Base-by-base conservation (phyloP, 2,888 invertebrate genomes). In the Tipula vernalis region DNA sequence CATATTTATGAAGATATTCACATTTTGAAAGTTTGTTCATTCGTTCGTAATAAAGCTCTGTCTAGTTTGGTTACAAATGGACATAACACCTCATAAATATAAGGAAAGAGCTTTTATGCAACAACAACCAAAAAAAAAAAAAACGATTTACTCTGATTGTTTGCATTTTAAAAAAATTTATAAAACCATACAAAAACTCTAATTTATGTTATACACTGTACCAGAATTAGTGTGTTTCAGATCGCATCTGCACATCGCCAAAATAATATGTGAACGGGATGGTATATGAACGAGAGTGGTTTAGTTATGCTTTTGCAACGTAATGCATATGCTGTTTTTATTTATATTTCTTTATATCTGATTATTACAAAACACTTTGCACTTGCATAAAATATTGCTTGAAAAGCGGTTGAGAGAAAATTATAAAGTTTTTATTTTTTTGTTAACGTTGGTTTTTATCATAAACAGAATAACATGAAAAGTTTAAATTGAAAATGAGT, bases 321-420 rank as follows among this genome's bases (percentile, higher is more conserved):
- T 47, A 47, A 13, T 47, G 4, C 51, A 57, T 57, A 57, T 57
- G 51, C 51, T 47, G 47, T n/a, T 57, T 57, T 15, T 57, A 57
- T 57, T n/a, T 57, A 57, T 47, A 47, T 47, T 47, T 47, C n/a
- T 57, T 15, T 57, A 28, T 51, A 51, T 28, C 71, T 71, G 71
- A 71, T 71, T 71, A 71, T 71, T 71, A 71, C 71, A 71, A 71
- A 71, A 71, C 71, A 71, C 71, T 71, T 71, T 71, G 71, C 71
- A 71, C 71, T 28, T 71, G 71, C 71, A 71, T 71, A 28, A 71
- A 71, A 71, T 71, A 71, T 71, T 18, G 12, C 71, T 28, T 8
- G 71, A 71, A 28, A 71, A 71, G 71, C 71, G 71, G 71, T 71
- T 71, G 71, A 71, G 18, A 71, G 71, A 71, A 28, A 71, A 71